phyloP scores from a whole-genome alignment of 2,888 invertebrate genomes.

The Drosophila robusta region DNA sequence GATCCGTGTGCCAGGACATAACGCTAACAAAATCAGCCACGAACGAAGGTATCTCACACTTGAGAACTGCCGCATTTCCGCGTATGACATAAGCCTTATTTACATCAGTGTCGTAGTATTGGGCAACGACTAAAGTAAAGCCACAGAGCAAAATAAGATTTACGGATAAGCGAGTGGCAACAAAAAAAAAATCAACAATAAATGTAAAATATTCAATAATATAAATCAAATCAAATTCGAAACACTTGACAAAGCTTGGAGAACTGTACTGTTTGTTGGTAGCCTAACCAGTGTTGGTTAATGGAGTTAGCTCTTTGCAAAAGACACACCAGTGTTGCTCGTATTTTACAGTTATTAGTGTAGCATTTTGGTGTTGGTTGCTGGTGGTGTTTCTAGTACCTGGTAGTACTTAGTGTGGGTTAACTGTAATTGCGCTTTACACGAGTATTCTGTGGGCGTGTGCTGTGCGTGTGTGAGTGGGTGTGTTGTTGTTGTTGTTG shows the following conservation, averaged over 20 bases:
- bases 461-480: slow-evolving; percentile 18
- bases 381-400: slow-evolving; percentile 18
- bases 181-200: not conserved
- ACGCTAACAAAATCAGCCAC: slow-evolving; percentile 96
- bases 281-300: slow-evolving; percentile 70
- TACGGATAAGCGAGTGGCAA: slow-evolving; percentile 10
- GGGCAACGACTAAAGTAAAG: slow-evolving; percentile 91
- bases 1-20: slow-evolving; percentile 93
- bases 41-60: slow-evolving; percentile 96
- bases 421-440: slow-evolving; percentile 58
- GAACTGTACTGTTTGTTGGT: slow-evolving; percentile 15
- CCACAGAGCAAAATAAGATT: slow-evolving; percentile 29
- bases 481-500: slow-evolving; percentile 26
- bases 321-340: slow-evolving; percentile 35
- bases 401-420: slow-evolving; percentile 56
- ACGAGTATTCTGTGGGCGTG: slow-evolving; percentile 37
- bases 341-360: slow-evolving; percentile 69
- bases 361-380: slow-evolving; percentile 34
- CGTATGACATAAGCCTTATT: slow-evolving; percentile 96
- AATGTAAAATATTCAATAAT: slow-evolving; percentile 28
- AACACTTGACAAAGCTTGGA: slow-evolving; percentile 31
- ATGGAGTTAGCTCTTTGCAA: slow-evolving; percentile 55
- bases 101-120: slow-evolving; percentile 95
- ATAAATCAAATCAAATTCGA: slow-evolving; percentile 20
- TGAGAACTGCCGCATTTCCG: slow-evolving; percentile 94